Evolutionary conservation across 2,797 vertebrate species (phyloP).

Genomic region (Taenioides sp.): DNA sequence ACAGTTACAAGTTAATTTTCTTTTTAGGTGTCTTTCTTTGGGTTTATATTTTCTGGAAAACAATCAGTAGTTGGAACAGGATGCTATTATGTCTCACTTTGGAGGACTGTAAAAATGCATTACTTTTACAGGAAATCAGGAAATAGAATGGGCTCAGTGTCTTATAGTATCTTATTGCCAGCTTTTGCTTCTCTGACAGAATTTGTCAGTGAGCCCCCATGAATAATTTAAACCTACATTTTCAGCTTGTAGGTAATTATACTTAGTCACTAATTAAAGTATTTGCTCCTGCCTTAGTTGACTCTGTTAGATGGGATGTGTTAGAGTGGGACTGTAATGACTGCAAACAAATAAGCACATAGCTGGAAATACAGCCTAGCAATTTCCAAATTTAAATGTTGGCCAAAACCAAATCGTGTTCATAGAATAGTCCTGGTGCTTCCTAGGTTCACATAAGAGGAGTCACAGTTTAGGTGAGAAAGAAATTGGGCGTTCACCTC

Average conservation of each 20-base stretch:
- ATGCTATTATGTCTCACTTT: neutral
- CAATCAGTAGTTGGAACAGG: no score
- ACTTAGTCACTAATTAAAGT: constrained; percentile 67
- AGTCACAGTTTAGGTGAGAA: constrained; percentile 96
- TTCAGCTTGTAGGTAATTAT: constrained; percentile 63
- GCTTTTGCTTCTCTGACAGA: constrained; percentile 43
- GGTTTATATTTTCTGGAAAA: no score
- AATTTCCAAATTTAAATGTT: constrained; percentile 6
- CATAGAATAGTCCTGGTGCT: neutral
- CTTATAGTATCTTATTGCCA: constrained; percentile 23
- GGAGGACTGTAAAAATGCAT: no score
- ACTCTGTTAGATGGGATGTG: constrained; percentile 47
- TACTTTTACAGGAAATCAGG: constrained; percentile 2
- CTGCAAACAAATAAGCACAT: constrained; percentile 43
- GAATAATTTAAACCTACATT: constrained; percentile 70
- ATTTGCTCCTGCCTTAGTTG: constrained; percentile 55
- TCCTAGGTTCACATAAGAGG: constrained; percentile 92
- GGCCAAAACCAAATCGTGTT: neutral
- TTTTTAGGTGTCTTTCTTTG: neutral
- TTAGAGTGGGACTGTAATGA: constrained; percentile 29
- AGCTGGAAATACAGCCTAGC: constrained; percentile 37
- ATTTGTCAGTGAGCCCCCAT: constrained; percentile 47
- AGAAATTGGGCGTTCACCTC: constrained; percentile 86
- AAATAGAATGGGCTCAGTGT: constrained; percentile 38
- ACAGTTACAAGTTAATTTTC: neutral